Percentiles rank a stretch among this genome's conserved stretches.
Conservation (phyloP, 2,113 vertebrate species). For the Heloderma charlesbogerti region DNA sequence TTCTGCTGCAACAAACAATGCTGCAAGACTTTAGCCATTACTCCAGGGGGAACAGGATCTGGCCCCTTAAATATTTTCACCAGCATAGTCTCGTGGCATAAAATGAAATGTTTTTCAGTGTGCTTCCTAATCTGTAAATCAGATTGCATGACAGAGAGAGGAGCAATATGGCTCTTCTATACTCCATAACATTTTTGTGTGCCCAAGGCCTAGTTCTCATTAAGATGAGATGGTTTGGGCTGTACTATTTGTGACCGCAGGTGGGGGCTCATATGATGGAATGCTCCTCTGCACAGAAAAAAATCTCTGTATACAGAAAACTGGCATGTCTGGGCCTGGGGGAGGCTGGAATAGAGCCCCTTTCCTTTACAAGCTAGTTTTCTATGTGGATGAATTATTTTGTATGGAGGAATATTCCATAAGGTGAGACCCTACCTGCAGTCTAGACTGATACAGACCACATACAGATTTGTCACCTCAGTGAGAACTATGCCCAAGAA, state of each 20-base stretch:
- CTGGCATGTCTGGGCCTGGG: too few relatives aligned
- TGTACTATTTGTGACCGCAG: background rate
- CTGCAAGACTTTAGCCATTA: background rate
- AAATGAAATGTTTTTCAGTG: conserved; percentile 12
- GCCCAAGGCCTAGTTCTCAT: background rate
- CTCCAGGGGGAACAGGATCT: background rate
- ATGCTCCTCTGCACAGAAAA: background rate
- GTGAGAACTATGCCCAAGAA: background rate
- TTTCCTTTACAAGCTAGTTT: background rate
- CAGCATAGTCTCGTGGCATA: background rate
- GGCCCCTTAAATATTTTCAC: conserved; percentile 11
- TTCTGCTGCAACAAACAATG: background rate
- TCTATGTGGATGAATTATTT: background rate
- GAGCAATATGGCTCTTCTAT: conserved; percentile 36
- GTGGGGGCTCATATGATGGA: background rate
- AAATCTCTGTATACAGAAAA: background rate
- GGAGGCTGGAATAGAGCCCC: background rate
- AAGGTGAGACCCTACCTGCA: background rate
- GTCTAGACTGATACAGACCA: background rate
- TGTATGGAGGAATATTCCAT: background rate
- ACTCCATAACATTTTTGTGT: background rate
- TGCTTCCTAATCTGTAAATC: conserved; percentile 55
- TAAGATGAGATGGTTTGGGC: background rate
- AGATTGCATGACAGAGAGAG: conserved; percentile 52
- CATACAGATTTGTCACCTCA: background rate